Evolutionary conservation across 2,797 vertebrate genomes (phyloP).

Genomic region (Centropyge bicolor): DNA sequence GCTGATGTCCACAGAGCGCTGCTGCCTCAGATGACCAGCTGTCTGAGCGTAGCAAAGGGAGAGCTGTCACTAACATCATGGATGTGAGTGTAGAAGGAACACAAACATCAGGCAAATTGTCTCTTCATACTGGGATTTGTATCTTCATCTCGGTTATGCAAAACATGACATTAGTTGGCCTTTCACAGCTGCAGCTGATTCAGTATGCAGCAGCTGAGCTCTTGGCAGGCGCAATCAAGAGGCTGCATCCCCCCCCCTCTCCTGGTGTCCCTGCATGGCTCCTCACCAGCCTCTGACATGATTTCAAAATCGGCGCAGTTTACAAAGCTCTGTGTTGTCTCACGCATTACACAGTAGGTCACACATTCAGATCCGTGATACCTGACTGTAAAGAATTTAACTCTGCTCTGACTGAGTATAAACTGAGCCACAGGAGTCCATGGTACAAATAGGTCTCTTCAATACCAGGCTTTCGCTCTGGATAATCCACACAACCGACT

Average conservation of each 20-base stretch:
- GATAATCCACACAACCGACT: too few relatives aligned
- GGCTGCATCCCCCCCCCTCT: not conserved
- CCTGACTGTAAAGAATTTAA: too few relatives aligned
- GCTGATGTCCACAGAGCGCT: not conserved
- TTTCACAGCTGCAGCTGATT: slow-evolving; percentile 45
- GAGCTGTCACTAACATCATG: not conserved
- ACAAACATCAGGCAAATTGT: not conserved
- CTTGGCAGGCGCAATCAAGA: not conserved
- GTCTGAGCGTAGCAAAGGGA: not conserved
- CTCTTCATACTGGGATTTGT: not conserved
- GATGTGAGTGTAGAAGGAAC: not conserved
- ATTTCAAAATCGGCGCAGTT: not conserved
- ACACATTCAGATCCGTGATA: not conserved
- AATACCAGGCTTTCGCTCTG: too few relatives aligned
- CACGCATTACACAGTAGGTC: not conserved
- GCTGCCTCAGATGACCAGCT: not conserved
- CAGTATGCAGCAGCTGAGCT: slow-evolving; percentile 34
- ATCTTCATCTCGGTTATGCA: slow-evolving; percentile 34
- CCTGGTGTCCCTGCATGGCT: slow-evolving; percentile 7
- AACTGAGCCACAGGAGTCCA: too few relatives aligned
- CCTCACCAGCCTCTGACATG: not conserved
- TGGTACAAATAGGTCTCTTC: too few relatives aligned
- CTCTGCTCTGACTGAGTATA: too few relatives aligned
- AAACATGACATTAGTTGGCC: slow-evolving; percentile 23
- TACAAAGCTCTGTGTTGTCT: not conserved